Evolutionary conservation across 2,888 invertebrate species (phyloP).

Genomic region (Vandiemenella viatica): DNA sequence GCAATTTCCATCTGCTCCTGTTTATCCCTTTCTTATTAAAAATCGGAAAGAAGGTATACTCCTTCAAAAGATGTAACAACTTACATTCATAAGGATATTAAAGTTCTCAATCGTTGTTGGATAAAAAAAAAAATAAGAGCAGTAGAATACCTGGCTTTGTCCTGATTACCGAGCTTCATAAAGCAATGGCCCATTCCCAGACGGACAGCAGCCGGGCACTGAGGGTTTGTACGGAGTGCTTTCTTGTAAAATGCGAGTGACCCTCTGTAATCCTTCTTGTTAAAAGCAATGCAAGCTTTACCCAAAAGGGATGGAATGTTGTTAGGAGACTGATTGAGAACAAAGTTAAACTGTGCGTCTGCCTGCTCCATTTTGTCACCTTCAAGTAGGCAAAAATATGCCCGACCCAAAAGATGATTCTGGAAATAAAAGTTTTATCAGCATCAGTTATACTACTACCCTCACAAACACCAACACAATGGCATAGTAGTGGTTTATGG

Average conservation of each 20-base stretch:
- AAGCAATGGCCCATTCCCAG: constrained; percentile 99
- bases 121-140: too few species aligned
- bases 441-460: too few species aligned
- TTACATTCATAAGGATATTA: too few species aligned
- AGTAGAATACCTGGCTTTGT: constrained; percentile 88
- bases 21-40: too few species aligned
- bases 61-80: too few species aligned
- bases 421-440: constrained; percentile 31
- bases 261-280: constrained; percentile 88
- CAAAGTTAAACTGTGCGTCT: constrained; percentile 98
- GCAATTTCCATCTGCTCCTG: too few species aligned
- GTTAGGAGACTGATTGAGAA: constrained; percentile 84
- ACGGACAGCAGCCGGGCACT: constrained; percentile 90
- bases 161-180: constrained; percentile 85
- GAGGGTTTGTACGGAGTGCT: constrained; percentile 87
- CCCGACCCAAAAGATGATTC: constrained; percentile 94
- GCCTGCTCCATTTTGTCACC: constrained; percentile 99
- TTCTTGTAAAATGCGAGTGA: constrained; percentile 97
- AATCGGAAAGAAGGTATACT: too few species aligned
- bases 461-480: too few species aligned
- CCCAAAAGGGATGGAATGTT: constrained; percentile 95
- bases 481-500: too few species aligned
- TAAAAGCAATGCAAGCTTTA: constrained; percentile 97
- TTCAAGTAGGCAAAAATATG: constrained; percentile 94
- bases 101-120: too few species aligned